Conservation (phyloP, 2,113 vertebrate species). For the Oncorhynchus nerka region DNA sequence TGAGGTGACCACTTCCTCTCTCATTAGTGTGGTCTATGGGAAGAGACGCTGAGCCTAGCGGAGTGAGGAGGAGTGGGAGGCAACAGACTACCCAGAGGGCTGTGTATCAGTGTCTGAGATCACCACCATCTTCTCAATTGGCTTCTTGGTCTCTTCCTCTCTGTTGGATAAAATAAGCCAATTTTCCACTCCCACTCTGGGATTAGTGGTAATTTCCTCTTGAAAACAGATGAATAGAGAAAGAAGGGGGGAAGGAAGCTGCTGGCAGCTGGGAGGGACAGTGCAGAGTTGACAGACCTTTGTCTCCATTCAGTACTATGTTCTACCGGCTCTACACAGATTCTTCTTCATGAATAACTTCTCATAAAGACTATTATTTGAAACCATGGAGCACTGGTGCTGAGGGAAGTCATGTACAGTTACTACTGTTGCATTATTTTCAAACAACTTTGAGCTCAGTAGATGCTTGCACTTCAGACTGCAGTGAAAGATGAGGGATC, state of each 20-base stretch:
- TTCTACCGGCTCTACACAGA: too few relatives aligned
- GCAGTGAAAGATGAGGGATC: background rate
- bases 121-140: background rate
- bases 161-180: background rate
- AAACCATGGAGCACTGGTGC: too few relatives aligned
- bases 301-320: too few relatives aligned
- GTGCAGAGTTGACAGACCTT: background rate
- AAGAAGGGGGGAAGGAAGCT: background rate
- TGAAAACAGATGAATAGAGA: background rate
- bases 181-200: slow-evolving; percentile 6
- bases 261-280: background rate
- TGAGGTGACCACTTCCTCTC: slow-evolving; percentile 4
- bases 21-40: slow-evolving; percentile 2
- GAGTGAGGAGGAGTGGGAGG: background rate
- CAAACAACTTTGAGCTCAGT: background rate
- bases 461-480: background rate
- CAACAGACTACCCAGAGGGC: slow-evolving; percentile 4
- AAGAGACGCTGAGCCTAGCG: background rate
- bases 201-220: slow-evolving; percentile 1
- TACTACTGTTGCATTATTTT: background rate
- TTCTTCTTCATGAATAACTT: too few relatives aligned
- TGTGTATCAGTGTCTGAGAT: background rate
- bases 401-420: too few relatives aligned
- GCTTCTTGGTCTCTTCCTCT: background rate
- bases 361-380: too few relatives aligned